Base-by-base conservation (phyloP, 1,140 invertebrate genomes). In the silkworm (Bombyx mori) region DNA sequence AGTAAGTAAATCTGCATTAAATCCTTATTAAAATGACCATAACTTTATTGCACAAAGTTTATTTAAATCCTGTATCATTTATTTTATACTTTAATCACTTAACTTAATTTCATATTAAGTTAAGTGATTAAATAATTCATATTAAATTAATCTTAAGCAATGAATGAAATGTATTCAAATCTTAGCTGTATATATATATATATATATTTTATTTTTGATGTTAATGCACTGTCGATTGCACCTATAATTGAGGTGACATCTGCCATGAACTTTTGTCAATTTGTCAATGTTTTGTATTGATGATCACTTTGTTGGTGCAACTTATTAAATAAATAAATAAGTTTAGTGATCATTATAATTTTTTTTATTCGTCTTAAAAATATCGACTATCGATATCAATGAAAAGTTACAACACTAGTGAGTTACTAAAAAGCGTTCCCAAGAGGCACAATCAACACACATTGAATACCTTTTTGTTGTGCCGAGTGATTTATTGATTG, bases 381-480 rank as follows among this genome's bases (percentile, higher is more conserved):
- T 54, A 43, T 54, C 42, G 35, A 54, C 9, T 22, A 43, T 12
- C 42, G 4, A 42, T 44, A 71, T 73, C 72, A 70, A 78, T 64
- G 80, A 56, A 61, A 44, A 8, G 4, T 3, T 57, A 60, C 83
- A 77, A 73, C 80, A 66, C 79, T 86, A 68, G 43, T 51, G 54
- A 58, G 58, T 69, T 63, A 78, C 75, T 80, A 78, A 82, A 82
- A 84, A 79, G 77, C 76, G 71, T 76, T 82, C 73, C 69, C 74
- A 77, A 82, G 79, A 81, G 69, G 79, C 79, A 84, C 83, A 86
- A 86, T 86, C 83, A 86, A 81, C 78, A 78, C 83, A 83, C 80
- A 86, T 84, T 86, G 78, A 86, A 85, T 79, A 75, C 71, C 66
- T 76, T 79, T 84, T 84, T 86, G 79, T 83, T 65, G 73, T 44